phyloP scores from a whole-genome alignment of 1,140 invertebrate species.

The Drosophila setifemur region DNA sequence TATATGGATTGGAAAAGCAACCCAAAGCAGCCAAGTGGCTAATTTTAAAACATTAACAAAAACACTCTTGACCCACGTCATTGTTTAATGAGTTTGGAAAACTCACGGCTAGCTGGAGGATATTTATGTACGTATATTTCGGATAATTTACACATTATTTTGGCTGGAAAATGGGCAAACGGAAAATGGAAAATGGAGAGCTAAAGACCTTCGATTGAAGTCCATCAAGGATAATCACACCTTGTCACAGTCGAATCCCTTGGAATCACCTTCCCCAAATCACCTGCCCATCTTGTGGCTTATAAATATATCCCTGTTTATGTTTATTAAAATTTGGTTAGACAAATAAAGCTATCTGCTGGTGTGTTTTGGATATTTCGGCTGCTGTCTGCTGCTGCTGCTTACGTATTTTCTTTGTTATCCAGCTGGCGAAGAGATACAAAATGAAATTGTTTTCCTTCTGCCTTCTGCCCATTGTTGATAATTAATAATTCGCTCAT shows the following conservation, averaged over 20 bases:
- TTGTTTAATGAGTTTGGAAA: conserved; percentile 39
- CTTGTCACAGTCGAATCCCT: background rate
- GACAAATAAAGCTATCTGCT: conserved; percentile 25
- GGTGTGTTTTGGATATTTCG: conserved; percentile 9
- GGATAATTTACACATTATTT: conserved; percentile 12
- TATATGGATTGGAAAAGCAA: conserved; percentile 20
- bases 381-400: conserved; percentile 8
- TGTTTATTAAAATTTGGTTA: conserved; percentile 31
- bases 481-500: conserved; percentile 75
- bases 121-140: conserved; percentile 31
- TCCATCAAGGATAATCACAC: background rate
- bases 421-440: conserved; percentile 13
- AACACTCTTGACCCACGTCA: conserved; percentile 54
- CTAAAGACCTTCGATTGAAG: too few relatives aligned
- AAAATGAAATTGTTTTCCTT: conserved; percentile 44
- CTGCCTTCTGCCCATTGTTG: conserved; percentile 33
- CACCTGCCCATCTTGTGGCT: conserved; percentile 19
- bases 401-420: conserved; percentile 32
- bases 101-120: conserved; percentile 32
- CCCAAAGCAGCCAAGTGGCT: conserved; percentile 22
- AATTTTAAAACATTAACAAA: conserved; percentile 57
- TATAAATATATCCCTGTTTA: conserved; percentile 50
- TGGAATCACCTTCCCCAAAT: conserved; percentile 14
- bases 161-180: conserved; percentile 16
- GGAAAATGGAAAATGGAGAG: background rate